phyloP scores from a whole-genome alignment of 37 sponge, comb jelly and placozoan species.

The Hormiphora californensis region DNA sequence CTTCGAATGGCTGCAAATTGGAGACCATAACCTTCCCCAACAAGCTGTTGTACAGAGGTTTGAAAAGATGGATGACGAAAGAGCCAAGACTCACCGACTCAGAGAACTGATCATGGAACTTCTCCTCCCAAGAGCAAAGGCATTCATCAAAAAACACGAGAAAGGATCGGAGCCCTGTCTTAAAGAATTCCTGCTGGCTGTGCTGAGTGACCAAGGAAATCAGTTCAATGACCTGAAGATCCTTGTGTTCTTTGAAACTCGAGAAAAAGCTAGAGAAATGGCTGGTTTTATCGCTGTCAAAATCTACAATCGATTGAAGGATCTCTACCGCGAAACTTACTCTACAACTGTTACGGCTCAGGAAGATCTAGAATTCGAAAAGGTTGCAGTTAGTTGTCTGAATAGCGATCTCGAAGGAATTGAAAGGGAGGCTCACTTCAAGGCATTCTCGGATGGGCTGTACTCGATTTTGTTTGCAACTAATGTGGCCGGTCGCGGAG shows the following conservation, averaged over 20 bases:
- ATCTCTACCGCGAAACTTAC: background rate
- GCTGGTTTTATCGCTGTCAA: background rate
- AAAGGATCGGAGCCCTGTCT: background rate
- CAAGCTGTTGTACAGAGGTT: background rate
- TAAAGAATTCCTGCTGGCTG: background rate
- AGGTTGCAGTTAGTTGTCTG: background rate
- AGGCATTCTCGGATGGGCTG: conserved; percentile 72
- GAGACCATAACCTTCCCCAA: background rate
- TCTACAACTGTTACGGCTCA: background rate
- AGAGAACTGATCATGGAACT: conserved; percentile 3
- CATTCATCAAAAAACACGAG: background rate
- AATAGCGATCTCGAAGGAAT: conserved; percentile 67
- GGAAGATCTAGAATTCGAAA: background rate
- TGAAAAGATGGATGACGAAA: background rate
- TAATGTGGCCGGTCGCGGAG: conserved; percentile 87
- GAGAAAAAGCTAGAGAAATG: background rate
- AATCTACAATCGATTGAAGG: background rate
- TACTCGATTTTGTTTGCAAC: conserved; percentile 87
- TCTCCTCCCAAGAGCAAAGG: background rate
- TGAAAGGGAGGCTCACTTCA: conserved; percentile 80
- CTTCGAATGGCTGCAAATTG: background rate
- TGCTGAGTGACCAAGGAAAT: too few relatives aligned
- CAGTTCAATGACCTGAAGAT: background rate
- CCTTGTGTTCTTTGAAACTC: background rate
- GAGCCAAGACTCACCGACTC: background rate